Base-by-base conservation (phyloP, 1,140 invertebrate genomes). In the Aphidius ervi region DNA sequence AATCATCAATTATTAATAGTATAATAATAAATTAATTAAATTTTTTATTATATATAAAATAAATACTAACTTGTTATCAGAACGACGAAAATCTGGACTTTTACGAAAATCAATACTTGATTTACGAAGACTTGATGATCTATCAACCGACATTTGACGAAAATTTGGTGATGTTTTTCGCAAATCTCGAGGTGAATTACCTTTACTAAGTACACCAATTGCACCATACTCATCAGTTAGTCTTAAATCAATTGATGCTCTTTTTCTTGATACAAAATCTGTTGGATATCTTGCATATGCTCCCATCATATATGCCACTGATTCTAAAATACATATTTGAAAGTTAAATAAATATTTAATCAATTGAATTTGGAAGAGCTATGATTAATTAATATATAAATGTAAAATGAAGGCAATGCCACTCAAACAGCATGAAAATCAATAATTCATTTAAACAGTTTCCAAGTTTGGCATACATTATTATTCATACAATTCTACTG, bases 61-160 rank as follows among this genome's bases (percentile, higher is more conserved):
- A 16, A 16, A 16, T 16, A 16, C 59, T 65, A 64, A 76, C 77
- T 74, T 76, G 63, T 75, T 78, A 56, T 79, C 76, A 43, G 69
- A 68, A 62, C 69, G 72, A 4, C 76, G 72, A 47, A 79, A 78
- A 63, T 80, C 78, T 2, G 78, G 77, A 63, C 76, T 78, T 52
- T 67, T 71, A 58, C 71, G 68, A 31, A 77, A 76, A 9, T 80
- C 78, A 23, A 79, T 71, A 61, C 76, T 79, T 3, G 78, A 69
- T 66, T 80, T 80, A 45, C 78, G 73, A 37, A 67, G 67, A 42
- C 72, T 71, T 59, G 71, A 65, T 16, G 67, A 62, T 61, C 68
- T 71, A 56, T 80, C 78, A 46, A 80, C 73, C 9, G 78, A 80
- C 76, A 76, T 80, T 70, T 78, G 77, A 31, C 74, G 76, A 64